Evolutionary conservation across 2,888 invertebrate species (phyloP).

Genomic region (Cheilosia grossa): DNA sequence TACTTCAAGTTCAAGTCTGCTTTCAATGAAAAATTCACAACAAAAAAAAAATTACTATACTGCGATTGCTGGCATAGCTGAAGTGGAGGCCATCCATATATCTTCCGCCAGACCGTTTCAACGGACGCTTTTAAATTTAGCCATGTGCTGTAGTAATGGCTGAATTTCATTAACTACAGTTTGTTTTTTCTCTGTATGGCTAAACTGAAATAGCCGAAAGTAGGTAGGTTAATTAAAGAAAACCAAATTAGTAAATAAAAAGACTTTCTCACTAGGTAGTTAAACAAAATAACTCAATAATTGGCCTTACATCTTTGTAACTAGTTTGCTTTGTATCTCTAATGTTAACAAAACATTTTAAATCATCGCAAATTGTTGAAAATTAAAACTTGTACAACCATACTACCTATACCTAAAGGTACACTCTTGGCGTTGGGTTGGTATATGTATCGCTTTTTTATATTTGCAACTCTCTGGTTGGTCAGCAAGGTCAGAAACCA

Average conservation of each 20-base stretch:
- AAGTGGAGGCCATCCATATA: no score
- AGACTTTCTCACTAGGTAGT: not conserved
- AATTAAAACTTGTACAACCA: not conserved
- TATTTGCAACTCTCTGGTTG: slow-evolving; percentile 7
- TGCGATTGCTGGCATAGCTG: no score
- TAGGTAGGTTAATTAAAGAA: not conserved
- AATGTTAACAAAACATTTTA: not conserved
- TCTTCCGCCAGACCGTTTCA: no score
- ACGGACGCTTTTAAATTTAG: no score
- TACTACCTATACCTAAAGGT: not conserved
- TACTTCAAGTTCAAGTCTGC: no score
- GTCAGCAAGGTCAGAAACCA: slow-evolving; percentile 21
- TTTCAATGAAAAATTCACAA: no score
- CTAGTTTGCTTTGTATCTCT: not conserved
- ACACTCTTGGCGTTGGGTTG: not conserved
- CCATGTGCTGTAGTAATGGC: not conserved
- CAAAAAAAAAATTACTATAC: no score
- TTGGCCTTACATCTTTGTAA: not conserved
- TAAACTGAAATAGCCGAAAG: not conserved
- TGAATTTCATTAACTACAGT: not conserved
- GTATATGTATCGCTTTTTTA: not conserved
- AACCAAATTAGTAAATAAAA: not conserved
- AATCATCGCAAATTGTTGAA: not conserved
- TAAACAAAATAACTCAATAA: not conserved
- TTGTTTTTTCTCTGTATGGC: not conserved